Base-by-base conservation (phyloP, 2,888 invertebrate genomes). In the Ophraella communa region DNA sequence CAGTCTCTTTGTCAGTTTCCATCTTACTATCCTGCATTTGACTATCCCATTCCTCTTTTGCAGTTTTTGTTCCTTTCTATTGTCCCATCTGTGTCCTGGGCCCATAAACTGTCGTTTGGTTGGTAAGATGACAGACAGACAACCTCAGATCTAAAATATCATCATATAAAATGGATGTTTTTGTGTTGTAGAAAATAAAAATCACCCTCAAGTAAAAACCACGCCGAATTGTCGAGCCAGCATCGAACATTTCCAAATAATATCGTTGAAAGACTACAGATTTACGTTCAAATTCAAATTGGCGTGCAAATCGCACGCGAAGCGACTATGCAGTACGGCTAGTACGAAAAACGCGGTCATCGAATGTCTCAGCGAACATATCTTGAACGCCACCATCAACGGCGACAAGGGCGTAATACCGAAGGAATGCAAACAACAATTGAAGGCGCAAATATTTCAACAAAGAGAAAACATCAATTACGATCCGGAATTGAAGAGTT, bases 171-270 rank as follows among this genome's bases (percentile, higher is more conserved):
- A 18, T n/a, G 11, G n/a, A n/a, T 53, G 18, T 17, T 33, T 18
- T 20, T 18, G 11, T 17, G n/a, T 57, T 58, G 39, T 24, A 59
- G 60, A 52, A 33, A 92, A 96, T 80, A 98, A 98, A 83, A 95
- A 95, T 80, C 91, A 94, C 74, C 88, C 91, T 4, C 89, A 92
- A 76, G 87, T 95, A 76, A 89, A 91, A 75, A 86, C 88, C 17
- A 91, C 92, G 78, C 84, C 83, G 66, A 95, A 96, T 81, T 98
- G 98, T 82, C 87, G 92, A 69, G 93, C 94, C 35, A 95, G 96
- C 66, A 92, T 99, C 54, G 98, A 98, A 83, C 98, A 99, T 84
- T 96, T 97, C 79, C 98, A 99, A 83, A 85, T 99, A 66, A 92
- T 97, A 67, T 92, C 95, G 2, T 81, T 98, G 70, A 95, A 96